These are phyloP conservation scores for Hylia prasina DNA, from an alignment of 2,113 vertebrate genomes.

Conservation along the genomic window DNA sequence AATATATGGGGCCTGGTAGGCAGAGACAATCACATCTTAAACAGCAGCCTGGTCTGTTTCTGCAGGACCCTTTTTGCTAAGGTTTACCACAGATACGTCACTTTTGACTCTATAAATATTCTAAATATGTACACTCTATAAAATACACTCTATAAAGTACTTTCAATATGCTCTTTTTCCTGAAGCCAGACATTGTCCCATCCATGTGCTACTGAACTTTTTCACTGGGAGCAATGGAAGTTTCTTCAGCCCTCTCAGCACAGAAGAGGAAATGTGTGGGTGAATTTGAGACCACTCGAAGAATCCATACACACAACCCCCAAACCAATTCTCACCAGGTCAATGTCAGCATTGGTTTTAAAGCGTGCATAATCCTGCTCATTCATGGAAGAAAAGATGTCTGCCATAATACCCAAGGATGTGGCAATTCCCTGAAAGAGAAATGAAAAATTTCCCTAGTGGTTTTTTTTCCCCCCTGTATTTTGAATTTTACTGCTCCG, in stretches of 20 bases:
- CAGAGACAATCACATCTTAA: neutral
- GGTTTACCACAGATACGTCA: neutral
- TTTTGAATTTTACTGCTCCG: neutral
- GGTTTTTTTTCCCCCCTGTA: neutral
- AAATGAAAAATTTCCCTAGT: neutral
- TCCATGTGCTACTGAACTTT: neutral
- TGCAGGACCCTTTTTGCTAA: neutral
- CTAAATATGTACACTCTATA: neutral
- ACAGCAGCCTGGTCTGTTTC: neutral
- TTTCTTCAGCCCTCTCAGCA: neutral
- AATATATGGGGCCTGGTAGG: neutral
- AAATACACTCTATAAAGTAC: neutral
- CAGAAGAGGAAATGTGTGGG: neutral
- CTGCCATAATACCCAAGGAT: slow-evolving; percentile 87
- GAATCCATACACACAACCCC: neutral
- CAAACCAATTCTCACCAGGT: slow-evolving; percentile 74
- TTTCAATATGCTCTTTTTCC: neutral
- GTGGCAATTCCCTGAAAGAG: slow-evolving; percentile 81
- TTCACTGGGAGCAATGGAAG: neutral
- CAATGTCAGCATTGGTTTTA: slow-evolving; percentile 71
- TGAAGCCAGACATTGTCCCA: neutral
- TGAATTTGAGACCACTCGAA: neutral
- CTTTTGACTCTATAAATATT: neutral
- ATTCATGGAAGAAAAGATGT: slow-evolving; percentile 89
- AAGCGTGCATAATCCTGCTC: slow-evolving; percentile 84